Conservation (phyloP, 2,113 vertebrate genomes). For the Pterocles orientalis region DNA sequence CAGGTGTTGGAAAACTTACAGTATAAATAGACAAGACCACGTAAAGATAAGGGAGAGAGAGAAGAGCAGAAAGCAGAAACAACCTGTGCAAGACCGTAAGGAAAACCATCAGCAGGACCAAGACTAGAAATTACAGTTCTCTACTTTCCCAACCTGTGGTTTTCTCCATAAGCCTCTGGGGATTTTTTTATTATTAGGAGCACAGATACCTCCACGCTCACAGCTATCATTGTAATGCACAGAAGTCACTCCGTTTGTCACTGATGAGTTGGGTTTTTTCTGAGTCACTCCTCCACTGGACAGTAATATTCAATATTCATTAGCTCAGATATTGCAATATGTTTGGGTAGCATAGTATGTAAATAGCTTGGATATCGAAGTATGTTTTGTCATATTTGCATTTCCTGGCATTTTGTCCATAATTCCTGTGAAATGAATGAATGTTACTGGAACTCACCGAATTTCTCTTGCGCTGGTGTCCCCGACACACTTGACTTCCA, state of each 20-base stretch:
- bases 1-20: constrained; percentile 1
- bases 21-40: neutral
- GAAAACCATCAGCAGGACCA: neutral
- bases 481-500: neutral
- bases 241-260: neutral
- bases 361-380: neutral
- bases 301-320: neutral
- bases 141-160: neutral
- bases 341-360: neutral
- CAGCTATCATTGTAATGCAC: neutral
- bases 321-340: neutral
- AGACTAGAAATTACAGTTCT: neutral
- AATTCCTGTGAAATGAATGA: neutral
- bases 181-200: neutral
- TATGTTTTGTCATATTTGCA: neutral
- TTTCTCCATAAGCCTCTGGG: neutral
- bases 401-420: neutral
- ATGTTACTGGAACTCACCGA: neutral
- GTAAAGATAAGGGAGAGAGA: neutral
- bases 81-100: neutral
- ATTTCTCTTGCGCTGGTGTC: neutral
- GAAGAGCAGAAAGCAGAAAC: neutral
- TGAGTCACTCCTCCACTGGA: neutral
- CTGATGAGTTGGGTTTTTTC: neutral
- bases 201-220: neutral